These are phyloP conservation scores for Syngnathus rostellatus DNA, from an alignment of 2,797 vertebrate genomes.

Conservation along the genomic window DNA sequence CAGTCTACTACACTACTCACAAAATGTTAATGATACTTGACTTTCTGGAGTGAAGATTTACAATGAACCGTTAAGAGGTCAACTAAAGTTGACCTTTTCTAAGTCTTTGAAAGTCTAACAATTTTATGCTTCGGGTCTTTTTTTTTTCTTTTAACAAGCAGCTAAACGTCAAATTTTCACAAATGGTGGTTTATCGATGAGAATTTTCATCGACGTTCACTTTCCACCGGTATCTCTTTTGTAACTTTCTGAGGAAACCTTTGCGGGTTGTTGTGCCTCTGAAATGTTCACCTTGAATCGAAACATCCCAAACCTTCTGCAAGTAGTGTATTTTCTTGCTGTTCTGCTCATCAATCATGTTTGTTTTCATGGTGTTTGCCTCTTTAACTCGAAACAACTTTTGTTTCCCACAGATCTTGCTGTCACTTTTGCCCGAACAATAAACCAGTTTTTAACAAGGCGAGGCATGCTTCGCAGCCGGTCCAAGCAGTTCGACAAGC, in stretches of 20 bases:
- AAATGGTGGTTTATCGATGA: no score
- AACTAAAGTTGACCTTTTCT: no score
- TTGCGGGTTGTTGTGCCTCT: not conserved
- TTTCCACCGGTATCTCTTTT: no score
- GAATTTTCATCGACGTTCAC: no score
- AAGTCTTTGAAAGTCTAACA: no score
- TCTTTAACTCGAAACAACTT: not conserved
- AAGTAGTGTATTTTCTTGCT: not conserved
- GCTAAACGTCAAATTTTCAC: no score
- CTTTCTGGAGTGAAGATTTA: not conserved
- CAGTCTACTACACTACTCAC: not conserved
- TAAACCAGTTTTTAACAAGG: slow-evolving; percentile 14
- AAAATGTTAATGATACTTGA: not conserved
- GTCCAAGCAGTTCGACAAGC: slow-evolving; percentile 2
- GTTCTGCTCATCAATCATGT: no score
- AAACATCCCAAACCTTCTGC: not conserved
- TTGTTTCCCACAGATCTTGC: slow-evolving; percentile 1
- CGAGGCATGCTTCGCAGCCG: slow-evolving; percentile 25
- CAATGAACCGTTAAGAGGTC: not conserved
- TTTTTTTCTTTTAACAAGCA: no score
- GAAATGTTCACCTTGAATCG: not conserved
- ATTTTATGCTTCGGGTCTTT: no score
- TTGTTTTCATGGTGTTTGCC: not conserved
- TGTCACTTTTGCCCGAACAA: slow-evolving; percentile 7
- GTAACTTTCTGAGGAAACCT: no score